These are phyloP conservation scores for Perognathus longimembris DNA, from an alignment of 2,113 vertebrate species.

Conservation along the genomic window DNA sequence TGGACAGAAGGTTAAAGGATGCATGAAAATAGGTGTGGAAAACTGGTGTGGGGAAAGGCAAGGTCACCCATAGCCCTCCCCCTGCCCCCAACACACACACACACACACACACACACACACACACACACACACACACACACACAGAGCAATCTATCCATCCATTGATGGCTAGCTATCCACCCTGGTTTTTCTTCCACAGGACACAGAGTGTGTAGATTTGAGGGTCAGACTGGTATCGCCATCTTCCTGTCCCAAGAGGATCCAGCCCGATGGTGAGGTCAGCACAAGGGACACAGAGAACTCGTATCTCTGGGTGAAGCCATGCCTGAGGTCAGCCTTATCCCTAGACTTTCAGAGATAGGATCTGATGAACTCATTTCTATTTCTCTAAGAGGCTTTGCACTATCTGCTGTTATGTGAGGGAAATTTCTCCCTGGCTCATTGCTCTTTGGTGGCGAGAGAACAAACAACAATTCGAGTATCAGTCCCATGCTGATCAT, in stretches of 20 bases:
- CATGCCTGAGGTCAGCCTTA: not conserved
- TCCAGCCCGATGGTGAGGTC: not conserved
- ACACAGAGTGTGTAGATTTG: rapidly evolving
- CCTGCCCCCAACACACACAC: no score
- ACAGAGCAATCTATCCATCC: not conserved
- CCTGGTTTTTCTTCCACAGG: not conserved
- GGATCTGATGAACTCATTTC: not conserved
- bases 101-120: no score
- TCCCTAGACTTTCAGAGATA: not conserved
- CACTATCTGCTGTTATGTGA: not conserved
- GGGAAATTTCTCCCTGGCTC: not conserved
- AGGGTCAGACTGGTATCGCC: not conserved
- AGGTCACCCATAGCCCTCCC: not conserved
- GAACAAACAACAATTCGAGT: not conserved
- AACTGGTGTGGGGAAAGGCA: not conserved
- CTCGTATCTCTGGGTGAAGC: not conserved
- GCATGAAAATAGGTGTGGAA: not conserved
- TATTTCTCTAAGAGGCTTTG: not conserved
- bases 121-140: no score
- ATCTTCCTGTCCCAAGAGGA: not conserved
- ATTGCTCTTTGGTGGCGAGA: conserved; percentile 4
- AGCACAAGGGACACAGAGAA: not conserved
- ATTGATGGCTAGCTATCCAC: not conserved
- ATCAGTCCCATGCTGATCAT: not conserved
- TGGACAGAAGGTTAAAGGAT: not conserved